These are phyloP conservation scores for Gymnocypris eckloni DNA, from an alignment of 2,797 vertebrate species.

Conservation along the genomic window DNA sequence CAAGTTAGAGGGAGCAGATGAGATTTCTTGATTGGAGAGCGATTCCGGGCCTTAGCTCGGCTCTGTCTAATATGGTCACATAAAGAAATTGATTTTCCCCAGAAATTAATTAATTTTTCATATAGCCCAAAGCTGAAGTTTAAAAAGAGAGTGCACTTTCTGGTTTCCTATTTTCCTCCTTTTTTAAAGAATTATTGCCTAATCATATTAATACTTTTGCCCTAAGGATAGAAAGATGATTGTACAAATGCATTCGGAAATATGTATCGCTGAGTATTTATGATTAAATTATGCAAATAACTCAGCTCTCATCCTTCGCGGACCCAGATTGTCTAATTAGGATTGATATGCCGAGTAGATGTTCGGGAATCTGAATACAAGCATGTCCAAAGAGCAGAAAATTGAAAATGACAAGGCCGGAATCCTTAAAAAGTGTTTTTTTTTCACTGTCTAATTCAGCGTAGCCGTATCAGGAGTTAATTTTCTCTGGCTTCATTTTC, in stretches of 20 bases:
- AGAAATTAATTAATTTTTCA: conserved; percentile 99
- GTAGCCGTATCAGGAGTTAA: conserved; percentile 87
- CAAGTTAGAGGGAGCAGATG: conserved; percentile 93
- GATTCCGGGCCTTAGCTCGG: conserved; percentile 90
- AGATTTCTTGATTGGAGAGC: conserved; percentile 95
- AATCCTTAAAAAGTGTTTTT: conserved; percentile 98
- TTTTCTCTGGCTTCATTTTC: conserved; percentile 85
- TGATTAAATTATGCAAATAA: conserved; percentile 99
- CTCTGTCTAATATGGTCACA: conserved; percentile 99
- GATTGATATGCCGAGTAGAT: conserved; percentile 99
- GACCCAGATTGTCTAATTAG: conserved; percentile 99
- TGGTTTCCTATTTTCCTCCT: conserved; percentile 90
- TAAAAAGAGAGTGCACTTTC: conserved; percentile 99
- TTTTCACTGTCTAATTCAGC: conserved; percentile 86
- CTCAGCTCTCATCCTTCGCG: conserved; percentile 96
- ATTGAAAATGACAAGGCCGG: conserved; percentile 99
- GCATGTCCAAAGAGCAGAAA: conserved; percentile 99
- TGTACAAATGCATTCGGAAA: conserved; percentile 99
- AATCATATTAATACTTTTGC: conserved; percentile 99
- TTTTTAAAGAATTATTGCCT: conserved; percentile 99
- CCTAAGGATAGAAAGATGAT: conserved; percentile 99
- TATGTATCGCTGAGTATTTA: conserved; percentile 99
- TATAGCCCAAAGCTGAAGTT: conserved; percentile 99
- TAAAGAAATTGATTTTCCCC: conserved; percentile 99
- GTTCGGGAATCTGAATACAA: conserved; percentile 99